Base-by-base conservation (phyloP, 2,888 invertebrate genomes). In the Pocota personata region DNA sequence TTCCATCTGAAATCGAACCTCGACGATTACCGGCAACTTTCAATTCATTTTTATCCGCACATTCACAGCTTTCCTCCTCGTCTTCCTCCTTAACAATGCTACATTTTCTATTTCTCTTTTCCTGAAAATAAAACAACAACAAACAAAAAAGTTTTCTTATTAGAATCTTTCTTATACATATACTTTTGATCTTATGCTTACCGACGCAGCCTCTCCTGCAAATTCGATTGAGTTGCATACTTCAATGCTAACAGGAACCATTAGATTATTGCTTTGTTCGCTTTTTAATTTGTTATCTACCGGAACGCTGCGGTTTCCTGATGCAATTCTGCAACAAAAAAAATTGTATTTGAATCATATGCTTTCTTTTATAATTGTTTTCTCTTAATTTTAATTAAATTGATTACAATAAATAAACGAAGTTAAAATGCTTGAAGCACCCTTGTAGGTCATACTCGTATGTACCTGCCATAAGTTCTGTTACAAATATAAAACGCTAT, bases 81-180 rank as follows among this genome's bases (percentile, higher is more conserved):
- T 98, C 98, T 91, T 98, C 98, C 90, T 97, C 97, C 89, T 97
- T 96, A 21, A 98, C 98, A 89, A 98, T 97, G 90, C 97, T 97
- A 93, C 97, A 98, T 91, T 98, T 98, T 64, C 97, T 94, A 24
- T 95, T 95, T 64, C 97, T 94, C 93, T 91, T 91, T 82, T 92
- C 92, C 91, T 91, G 19, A 27, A 82, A 57, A 30, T 12, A 64
- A 27, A 64, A 1, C 1, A 8, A 19, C 27, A 24, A 30, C 1
- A 43, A 16, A 32, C n/a, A n/a, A 57, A 35, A 7, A 35, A 14
- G 35, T 35, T 27, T 19, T n/a, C 4, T 27, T 35, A 35, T 52
- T 46, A 19, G 8, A 7, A n/a, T 27, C 1, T 16, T 19, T 1
- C 0, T 40, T n/a, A n/a, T n/a, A n/a, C n/a, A n/a, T 12, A 32